Conservation (phyloP, 2,797 vertebrate species). For the Muraenolepis orangiensis region DNA sequence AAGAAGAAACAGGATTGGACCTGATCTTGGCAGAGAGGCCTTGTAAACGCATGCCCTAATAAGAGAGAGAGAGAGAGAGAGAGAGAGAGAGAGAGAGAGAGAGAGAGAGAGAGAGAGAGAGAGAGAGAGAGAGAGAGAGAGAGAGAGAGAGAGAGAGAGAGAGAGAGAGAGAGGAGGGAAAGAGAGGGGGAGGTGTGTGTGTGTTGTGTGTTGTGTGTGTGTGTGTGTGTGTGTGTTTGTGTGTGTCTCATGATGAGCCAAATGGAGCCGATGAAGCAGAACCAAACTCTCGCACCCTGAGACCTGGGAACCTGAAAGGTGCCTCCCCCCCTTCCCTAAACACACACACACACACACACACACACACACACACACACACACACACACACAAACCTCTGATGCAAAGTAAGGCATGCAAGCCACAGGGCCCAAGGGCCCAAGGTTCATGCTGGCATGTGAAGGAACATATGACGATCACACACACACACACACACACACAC, state of each 20-base stretch:
- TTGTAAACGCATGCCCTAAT: conserved; percentile 38
- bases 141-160: background rate
- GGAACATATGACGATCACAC: background rate
- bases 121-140: background rate
- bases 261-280: conserved; percentile 65
- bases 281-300: conserved; percentile 62
- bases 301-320: conserved; percentile 62
- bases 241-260: conserved; percentile 48
- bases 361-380: background rate
- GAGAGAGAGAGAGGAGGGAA: conserved; percentile 1
- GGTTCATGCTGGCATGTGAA: background rate
- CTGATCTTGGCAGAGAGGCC: conserved; percentile 44
- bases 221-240: background rate
- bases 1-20: conserved; percentile 50
- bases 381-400: conserved; percentile 26
- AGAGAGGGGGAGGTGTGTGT: background rate
- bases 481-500: background rate
- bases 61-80: conserved; percentile 1
- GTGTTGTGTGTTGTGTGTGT: background rate
- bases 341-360: conserved; percentile 3
- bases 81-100: background rate
- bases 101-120: background rate
- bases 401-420: background rate
- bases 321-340: conserved; percentile 4
- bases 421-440: background rate